Conservation (phyloP, 2,888 invertebrate species). For the Rhaphigaster nebulosa region DNA sequence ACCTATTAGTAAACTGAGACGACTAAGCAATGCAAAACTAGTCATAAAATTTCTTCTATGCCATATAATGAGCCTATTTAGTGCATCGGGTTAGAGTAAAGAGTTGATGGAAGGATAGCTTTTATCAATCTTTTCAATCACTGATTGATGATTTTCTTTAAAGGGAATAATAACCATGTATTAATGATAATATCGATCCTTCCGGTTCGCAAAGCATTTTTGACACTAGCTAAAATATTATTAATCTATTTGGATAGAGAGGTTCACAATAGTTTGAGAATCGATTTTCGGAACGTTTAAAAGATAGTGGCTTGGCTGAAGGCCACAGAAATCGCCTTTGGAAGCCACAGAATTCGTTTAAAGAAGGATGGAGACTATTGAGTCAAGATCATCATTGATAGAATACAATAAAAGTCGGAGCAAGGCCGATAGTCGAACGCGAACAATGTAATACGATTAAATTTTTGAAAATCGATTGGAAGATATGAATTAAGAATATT, state of each 20-base stretch:
- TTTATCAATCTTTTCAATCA: too few relatives aligned
- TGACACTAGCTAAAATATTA: neutral
- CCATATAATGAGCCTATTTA: too few relatives aligned
- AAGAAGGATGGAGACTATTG: neutral
- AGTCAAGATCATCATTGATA: neutral
- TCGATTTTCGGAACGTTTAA: neutral
- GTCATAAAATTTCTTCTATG: too few relatives aligned
- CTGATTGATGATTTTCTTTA: too few relatives aligned
- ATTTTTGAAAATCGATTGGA: neutral
- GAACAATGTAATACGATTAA: neutral
- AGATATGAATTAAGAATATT: too few relatives aligned
- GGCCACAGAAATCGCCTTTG: neutral
- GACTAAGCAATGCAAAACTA: too few relatives aligned
- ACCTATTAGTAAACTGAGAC: too few relatives aligned
- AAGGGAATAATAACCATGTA: too few relatives aligned
- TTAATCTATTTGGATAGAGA: neutral
- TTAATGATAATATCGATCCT: neutral
- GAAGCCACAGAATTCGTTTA: conserved; percentile 34
- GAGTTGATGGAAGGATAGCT: too few relatives aligned
- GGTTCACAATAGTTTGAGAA: neutral
- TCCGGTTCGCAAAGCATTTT: neutral
- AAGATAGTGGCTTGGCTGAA: neutral
- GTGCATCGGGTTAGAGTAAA: too few relatives aligned
- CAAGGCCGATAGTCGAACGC: neutral
- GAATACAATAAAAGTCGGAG: neutral